Evolutionary conservation across 2,888 invertebrate species (phyloP).

Genomic region (Argyresthia goedartella): DNA sequence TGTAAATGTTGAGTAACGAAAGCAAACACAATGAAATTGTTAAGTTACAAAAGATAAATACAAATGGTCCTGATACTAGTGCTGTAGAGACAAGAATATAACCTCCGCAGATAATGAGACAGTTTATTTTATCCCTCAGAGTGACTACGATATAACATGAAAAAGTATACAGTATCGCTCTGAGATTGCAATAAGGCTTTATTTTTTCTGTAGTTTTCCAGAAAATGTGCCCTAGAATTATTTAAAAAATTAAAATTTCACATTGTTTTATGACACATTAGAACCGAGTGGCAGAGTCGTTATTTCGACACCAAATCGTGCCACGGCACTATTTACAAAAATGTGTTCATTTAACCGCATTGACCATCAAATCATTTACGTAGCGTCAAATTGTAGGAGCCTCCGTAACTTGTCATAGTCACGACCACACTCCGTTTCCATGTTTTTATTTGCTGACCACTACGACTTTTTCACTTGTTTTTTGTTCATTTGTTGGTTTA

Average conservation of each 20-base stretch:
- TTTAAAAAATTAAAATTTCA: too few relatives aligned
- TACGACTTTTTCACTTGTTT: conserved; percentile 26
- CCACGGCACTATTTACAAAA: background rate
- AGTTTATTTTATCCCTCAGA: too few relatives aligned
- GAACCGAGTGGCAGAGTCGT: too few relatives aligned
- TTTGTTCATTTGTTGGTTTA: conserved; percentile 59
- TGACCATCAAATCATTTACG: conserved; percentile 2
- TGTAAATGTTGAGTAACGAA: conserved; percentile 35
- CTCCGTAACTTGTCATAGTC: conserved; percentile 3
- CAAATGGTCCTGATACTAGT: conserved; percentile 21
- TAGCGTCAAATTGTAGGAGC: conserved; percentile 4
- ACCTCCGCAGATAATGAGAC: too few relatives aligned
- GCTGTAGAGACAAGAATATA: conserved; percentile 12
- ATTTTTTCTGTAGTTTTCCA: too few relatives aligned
- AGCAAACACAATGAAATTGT: conserved; percentile 41
- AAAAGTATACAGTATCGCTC: too few relatives aligned
- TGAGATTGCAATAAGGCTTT: too few relatives aligned
- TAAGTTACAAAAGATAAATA: conserved; percentile 40
- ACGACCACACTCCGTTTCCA: conserved; percentile 5
- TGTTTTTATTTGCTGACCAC: background rate
- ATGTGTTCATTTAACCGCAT: conserved; percentile 2
- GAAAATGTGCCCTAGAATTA: too few relatives aligned
- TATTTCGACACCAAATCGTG: too few relatives aligned
- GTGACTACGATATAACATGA: too few relatives aligned
- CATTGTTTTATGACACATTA: too few relatives aligned